Base-by-base conservation (phyloP, 2,797 vertebrate species). In the Hypotaenidia okinawae region DNA sequence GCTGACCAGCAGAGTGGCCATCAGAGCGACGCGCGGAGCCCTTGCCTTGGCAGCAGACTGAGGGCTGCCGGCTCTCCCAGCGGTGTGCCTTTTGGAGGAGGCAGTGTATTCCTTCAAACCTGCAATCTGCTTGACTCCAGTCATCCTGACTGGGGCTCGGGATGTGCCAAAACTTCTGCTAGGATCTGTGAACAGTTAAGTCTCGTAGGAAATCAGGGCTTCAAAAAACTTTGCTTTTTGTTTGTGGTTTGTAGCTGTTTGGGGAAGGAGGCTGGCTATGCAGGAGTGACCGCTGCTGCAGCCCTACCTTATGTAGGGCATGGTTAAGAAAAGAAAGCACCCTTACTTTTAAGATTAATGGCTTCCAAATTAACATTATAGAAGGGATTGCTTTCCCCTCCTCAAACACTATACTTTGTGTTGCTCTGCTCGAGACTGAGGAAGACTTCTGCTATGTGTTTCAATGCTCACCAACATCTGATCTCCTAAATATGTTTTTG, bases 101-200 rank as follows among this genome's bases (percentile, higher is more conserved):
- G 76, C 32, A 1, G 74, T 32, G 32, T 92, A 64, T 75, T 94
- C 77, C 96, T 95, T 94, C 90, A 96, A 87, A 96, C 74, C 83
- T 94, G 75, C 87, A 91, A 95, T 96, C 83, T 79, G 91, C 89
- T 89, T 90, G 75, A 90, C 75, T 96, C 93, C 66, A 82, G 90
- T 63, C 92, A 90, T 90, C 89, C 75, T 59, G 89, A 79, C 84
- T 93, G 67, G 49, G 51, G 68, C 68, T 94, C 66, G 51, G 90
- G 69, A 79, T 94, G 94, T 95, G 94, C 93, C 97, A 55, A 85
- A 96, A 92, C 93, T 95, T 95, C 72, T 80, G 93, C 77, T 87
- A 90, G 49, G 86, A 89, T 87, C 91, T 87, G 59, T n/a, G 67
- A 96, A 90, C 75, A 85, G 86, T n/a, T 45, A 90, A 74, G 70